These are phyloP conservation scores for Cathartes aura DNA, from an alignment of 2,113 vertebrate genomes.

Conservation along the genomic window DNA sequence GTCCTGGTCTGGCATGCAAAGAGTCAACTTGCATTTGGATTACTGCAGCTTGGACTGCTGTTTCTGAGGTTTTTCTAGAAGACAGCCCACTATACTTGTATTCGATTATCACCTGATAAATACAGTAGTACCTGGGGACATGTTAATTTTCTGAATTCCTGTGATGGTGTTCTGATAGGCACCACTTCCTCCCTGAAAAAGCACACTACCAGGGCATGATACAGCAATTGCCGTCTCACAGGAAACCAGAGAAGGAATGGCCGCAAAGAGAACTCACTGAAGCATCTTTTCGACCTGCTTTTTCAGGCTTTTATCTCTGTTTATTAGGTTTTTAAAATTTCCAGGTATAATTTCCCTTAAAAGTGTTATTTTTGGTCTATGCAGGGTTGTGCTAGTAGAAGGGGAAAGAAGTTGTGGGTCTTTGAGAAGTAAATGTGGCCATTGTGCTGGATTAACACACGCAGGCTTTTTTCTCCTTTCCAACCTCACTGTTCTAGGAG, in stretches of 20 bases:
- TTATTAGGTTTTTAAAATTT: not conserved
- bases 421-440: not conserved
- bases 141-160: not conserved
- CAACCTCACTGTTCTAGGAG: not conserved
- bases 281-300: not conserved
- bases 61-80: not conserved
- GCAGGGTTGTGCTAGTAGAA: not conserved
- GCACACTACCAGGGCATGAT: not conserved
- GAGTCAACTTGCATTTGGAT: not conserved
- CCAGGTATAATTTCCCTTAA: not conserved
- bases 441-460: not conserved
- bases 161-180: not conserved
- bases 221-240: not conserved
- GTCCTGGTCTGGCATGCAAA: not conserved
- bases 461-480: not conserved
- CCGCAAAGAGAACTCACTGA: not conserved
- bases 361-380: not conserved
- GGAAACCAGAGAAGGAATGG: not conserved
- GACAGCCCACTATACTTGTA: not conserved
- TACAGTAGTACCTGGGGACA: not conserved
- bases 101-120: not conserved
- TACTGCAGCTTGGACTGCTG: not conserved
- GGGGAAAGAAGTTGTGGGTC: not conserved
- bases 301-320: not conserved
- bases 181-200: not conserved